Conservation (phyloP, 2,797 vertebrate species). For the Phoebastria nigripes region DNA sequence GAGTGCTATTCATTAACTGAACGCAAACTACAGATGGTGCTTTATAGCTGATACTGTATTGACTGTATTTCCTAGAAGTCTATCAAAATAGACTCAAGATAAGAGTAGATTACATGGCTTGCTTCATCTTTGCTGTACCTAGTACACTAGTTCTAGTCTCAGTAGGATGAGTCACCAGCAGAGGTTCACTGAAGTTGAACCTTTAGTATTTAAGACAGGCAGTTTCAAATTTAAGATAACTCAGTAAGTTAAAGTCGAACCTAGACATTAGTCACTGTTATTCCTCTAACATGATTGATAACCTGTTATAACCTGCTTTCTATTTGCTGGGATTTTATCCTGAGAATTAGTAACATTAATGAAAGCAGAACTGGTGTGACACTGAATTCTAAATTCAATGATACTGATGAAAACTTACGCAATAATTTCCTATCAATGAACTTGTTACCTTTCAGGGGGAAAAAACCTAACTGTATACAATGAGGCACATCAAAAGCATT, state of each 20-base stretch:
- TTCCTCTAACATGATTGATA: not conserved
- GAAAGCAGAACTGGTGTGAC: not conserved
- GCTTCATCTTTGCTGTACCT: not conserved
- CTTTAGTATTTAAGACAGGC: not conserved
- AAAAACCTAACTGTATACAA: not conserved
- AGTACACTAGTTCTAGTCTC: not conserved
- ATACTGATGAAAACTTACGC: accelerated
- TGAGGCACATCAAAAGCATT: not conserved
- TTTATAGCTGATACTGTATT: not conserved
- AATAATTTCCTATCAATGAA: not conserved
- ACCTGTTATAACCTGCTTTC: not conserved
- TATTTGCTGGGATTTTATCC: not conserved
- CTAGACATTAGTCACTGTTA: not conserved
- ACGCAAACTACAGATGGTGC: not conserved
- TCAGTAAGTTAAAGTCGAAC: not conserved
- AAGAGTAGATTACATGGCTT: not conserved
- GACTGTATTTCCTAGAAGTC: not conserved
- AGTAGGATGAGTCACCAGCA: not conserved
- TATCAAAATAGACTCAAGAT: not conserved
- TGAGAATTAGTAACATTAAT: not conserved
- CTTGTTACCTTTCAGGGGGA: not conserved
- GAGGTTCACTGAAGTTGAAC: not conserved
- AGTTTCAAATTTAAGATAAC: not conserved
- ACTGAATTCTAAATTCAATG: not conserved
- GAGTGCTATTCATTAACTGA: not conserved